Conservation (phyloP, 2,888 invertebrate genomes). For the Therioaphis trifolii region DNA sequence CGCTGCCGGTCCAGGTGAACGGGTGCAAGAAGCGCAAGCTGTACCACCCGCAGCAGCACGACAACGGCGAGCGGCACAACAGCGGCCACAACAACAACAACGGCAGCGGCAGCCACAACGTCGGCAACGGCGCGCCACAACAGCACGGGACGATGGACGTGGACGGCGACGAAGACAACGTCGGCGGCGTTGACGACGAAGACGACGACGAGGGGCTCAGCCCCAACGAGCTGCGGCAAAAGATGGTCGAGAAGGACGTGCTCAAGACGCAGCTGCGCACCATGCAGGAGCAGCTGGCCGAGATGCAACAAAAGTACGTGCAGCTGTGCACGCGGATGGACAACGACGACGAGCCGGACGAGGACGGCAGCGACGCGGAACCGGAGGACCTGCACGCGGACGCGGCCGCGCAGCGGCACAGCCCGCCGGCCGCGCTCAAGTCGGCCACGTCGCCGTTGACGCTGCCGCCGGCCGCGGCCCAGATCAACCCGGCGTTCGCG, state of each 20-base stretch:
- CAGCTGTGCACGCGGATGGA: conserved; percentile 88
- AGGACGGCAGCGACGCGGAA: conserved; percentile 64
- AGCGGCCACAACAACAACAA: too few species aligned
- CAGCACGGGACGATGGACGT: too few species aligned
- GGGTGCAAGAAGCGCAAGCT: conserved; percentile 96
- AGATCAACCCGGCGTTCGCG: conserved; percentile 67
- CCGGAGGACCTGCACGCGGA: conserved; percentile 82
- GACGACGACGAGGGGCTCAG: conserved; percentile 80
- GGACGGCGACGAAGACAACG: too few species aligned
- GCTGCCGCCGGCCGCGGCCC: conserved; percentile 72
- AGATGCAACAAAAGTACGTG: conserved; percentile 91
- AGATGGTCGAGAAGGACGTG: conserved; percentile 86
- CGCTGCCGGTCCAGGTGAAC: conserved; percentile 76
- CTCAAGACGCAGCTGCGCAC: conserved; percentile 86
- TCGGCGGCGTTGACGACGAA: conserved; percentile 70
- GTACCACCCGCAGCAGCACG: conserved; percentile 95
- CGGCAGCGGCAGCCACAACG: conserved; percentile 64
- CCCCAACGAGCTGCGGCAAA: conserved; percentile 83
- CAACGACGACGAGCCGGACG: conserved; percentile 65
- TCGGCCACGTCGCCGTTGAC: conserved; percentile 75
- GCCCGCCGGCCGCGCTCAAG: conserved; percentile 24
- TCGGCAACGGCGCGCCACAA: conserved; percentile 71
- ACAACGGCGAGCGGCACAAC: conserved; percentile 70
- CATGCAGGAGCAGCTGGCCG: conserved; percentile 89
- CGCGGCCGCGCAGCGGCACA: background rate